phyloP scores from a whole-genome alignment of 1,140 invertebrate species.

The Andricus grossulariae region DNA sequence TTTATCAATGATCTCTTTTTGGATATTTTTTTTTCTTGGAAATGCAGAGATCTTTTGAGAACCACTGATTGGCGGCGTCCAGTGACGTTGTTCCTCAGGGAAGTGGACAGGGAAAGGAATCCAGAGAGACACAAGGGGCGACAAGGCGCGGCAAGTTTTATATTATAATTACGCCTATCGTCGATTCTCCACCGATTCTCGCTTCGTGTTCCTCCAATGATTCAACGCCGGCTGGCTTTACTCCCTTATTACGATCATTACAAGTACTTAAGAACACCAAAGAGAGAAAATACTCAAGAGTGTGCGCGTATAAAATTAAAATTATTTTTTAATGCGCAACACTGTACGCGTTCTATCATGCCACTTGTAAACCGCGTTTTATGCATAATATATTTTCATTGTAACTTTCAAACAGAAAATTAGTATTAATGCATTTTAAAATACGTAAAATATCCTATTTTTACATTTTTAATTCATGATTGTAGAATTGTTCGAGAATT shows the following conservation, averaged over 20 bases:
- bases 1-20: slow-evolving; percentile 32
- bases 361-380: neutral
- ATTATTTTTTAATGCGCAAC: slow-evolving; percentile 16
- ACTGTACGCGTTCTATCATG: slow-evolving; percentile 1
- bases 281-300: slow-evolving; percentile 11
- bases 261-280: slow-evolving; percentile 19
- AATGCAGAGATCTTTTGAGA: slow-evolving; percentile 48
- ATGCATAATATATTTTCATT: neutral
- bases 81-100: slow-evolving; percentile 57
- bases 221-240: neutral
- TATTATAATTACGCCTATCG: slow-evolving; percentile 69
- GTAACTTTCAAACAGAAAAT: neutral
- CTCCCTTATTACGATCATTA: slow-evolving; percentile 27
- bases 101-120: slow-evolving; percentile 58
- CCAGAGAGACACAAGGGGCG: slow-evolving; percentile 57
- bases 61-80: slow-evolving; percentile 47
- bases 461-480: too few relatives aligned
- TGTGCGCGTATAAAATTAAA: slow-evolving; percentile 13
- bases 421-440: neutral
- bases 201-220: neutral
- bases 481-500: too few relatives aligned
- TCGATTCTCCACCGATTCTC: slow-evolving; percentile 40
- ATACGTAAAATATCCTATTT: too few relatives aligned
- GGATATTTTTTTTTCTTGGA: neutral
- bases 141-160: slow-evolving; percentile 64